Conservation (phyloP, 2,797 vertebrate species). For the Pristis pectinata region DNA sequence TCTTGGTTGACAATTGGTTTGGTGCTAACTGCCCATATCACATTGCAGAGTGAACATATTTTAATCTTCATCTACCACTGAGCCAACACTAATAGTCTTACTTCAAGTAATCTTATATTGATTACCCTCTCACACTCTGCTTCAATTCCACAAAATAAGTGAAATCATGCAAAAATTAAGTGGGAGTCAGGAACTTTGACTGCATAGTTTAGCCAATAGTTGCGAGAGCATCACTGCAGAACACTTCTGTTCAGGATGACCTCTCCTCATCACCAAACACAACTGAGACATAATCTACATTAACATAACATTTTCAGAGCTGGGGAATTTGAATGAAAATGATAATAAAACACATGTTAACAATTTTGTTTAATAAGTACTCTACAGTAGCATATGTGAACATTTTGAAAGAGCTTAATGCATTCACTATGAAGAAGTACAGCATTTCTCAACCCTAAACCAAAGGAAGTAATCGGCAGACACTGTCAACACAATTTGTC, state of each 20-base stretch:
- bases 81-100: neutral
- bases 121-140: neutral
- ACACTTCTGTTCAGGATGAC: neutral
- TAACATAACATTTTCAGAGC: neutral
- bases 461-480: neutral
- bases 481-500: neutral
- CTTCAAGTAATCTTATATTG: neutral
- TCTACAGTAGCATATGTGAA: neutral
- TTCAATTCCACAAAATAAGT: neutral
- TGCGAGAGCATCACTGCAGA: neutral
- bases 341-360: neutral
- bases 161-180: neutral
- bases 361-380: neutral
- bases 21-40: neutral
- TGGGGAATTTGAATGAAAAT: neutral
- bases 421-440: neutral
- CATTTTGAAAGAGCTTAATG: neutral
- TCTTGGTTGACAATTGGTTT: neutral
- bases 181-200: neutral
- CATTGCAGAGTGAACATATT: neutral
- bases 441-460: neutral
- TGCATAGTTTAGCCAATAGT: neutral
- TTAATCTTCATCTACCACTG: neutral
- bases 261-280: neutral
- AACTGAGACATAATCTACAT: neutral